Base-by-base conservation (phyloP, 2,113 vertebrate species). In the Nannobrachium achirus region DNA sequence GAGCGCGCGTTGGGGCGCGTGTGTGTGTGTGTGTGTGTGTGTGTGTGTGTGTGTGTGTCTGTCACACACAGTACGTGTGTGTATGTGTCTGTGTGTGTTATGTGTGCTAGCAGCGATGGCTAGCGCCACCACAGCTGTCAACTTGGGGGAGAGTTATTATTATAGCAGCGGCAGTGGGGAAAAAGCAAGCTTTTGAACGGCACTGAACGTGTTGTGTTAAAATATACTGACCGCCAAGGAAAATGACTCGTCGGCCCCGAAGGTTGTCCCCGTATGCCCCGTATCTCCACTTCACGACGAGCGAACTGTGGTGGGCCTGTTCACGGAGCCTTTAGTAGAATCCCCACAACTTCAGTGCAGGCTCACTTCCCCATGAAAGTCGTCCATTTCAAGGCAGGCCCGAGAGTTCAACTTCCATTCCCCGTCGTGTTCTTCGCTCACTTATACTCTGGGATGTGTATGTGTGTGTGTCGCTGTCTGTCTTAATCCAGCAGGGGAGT, bases 351-450 rank as follows among this genome's bases (percentile, higher is more conserved):
- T 92, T 90, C 84, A 80, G 82, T 83, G 71, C 76, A n/a, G 39
- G 80, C 77, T 79, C 84, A 88, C 86, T 85, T 88, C 84, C 86
- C 81, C 80, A 76, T 69, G 46, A 90, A 88, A 91, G 88, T 87
- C 91, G 89, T 87, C 90, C 91, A 91, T 92, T 90, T 86, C 86
- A 68, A n/a, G n/a, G n/a, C 73, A 89, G 91, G 90, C 91, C 92
- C 87, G 53, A 66, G 53, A 66, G 80, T 88, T 86, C 75, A 93
- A 93, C 89, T 93, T 92, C 89, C 86, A 91, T 89, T 87, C 90
- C 89, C n/a, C n/a, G n/a, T n/a, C 88, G 72, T 78, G 85, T 71
- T 70, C 62, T n/a, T 20, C 39, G 68, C 76, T 83, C 88, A 93
- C 92, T 93, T 91, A n/a, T n/a, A 94, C 92, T 90, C 89, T 81